phyloP scores from a whole-genome alignment of 2,797 vertebrate species.

The Ctenosaura bakeri region DNA sequence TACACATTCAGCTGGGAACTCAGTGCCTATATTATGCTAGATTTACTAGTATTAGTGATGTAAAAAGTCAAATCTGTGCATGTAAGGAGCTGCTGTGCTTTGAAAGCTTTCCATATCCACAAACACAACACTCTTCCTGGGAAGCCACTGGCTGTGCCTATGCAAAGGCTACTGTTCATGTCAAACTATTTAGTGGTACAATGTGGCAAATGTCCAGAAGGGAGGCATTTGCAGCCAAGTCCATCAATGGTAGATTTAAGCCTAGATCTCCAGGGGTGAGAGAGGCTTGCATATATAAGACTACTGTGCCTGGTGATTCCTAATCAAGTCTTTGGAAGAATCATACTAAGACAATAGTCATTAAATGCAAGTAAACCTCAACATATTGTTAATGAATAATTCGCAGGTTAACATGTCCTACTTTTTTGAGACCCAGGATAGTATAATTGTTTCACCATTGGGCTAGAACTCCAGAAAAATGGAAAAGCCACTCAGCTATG shows the following conservation, averaged over 20 bases:
- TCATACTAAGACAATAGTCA: not conserved
- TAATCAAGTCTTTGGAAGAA: slow-evolving; percentile 14
- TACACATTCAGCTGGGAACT: slow-evolving; percentile 41
- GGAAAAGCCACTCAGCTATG: too few relatives aligned
- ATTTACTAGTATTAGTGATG: slow-evolving; percentile 49
- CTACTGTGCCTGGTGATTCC: not conserved
- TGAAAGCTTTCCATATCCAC: not conserved
- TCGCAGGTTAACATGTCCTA: not conserved
- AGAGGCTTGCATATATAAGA: not conserved
- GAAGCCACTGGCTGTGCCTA: not conserved
- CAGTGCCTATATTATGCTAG: slow-evolving; percentile 45
- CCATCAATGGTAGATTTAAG: not conserved
- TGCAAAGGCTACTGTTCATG: not conserved
- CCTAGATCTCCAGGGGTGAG: slow-evolving; percentile 23
- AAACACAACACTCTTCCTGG: not conserved
- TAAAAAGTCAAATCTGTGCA: slow-evolving; percentile 46
- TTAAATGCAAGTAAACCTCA: not conserved
- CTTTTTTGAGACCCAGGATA: not conserved
- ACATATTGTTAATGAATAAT: not conserved
- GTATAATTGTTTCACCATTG: too few relatives aligned
- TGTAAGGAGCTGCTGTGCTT: not conserved
- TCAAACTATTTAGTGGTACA: not conserved
- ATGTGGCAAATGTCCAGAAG: not conserved
- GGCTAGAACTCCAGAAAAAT: too few relatives aligned
- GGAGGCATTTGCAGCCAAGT: not conserved